Conservation (phyloP, 2,797 vertebrate genomes). For the Rhabdomys pumilio region DNA sequence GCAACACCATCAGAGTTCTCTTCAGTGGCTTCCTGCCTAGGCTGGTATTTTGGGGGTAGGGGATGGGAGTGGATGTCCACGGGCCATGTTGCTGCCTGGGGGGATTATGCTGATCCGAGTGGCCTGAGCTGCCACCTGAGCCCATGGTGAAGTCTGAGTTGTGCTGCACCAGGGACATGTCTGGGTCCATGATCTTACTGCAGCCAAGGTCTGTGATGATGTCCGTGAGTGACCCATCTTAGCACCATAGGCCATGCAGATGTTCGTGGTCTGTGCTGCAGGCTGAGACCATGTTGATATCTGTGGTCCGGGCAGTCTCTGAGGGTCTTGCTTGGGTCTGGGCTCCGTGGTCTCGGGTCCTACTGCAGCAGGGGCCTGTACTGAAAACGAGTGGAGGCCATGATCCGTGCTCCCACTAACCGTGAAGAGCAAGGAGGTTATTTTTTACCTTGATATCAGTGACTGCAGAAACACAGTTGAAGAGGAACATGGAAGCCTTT, state of each 20-base stretch:
- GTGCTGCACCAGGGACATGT: no score
- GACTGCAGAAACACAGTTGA: background rate
- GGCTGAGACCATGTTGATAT: background rate
- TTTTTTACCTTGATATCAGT: background rate
- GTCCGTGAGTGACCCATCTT: background rate
- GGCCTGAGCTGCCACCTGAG: background rate
- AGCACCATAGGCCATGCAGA: background rate
- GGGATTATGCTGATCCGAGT: background rate
- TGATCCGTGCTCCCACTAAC: background rate
- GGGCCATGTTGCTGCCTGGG: background rate
- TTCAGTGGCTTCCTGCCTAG: background rate
- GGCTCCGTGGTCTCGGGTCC: background rate
- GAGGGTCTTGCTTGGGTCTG: background rate
- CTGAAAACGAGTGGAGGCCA: background rate
- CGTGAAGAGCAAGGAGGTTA: background rate
- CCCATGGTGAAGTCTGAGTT: background rate
- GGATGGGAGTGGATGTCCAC: background rate
- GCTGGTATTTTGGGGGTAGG: background rate
- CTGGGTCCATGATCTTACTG: background rate
- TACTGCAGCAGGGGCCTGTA: background rate
- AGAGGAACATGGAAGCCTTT: background rate
- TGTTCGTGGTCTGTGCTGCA: background rate
- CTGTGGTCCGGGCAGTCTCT: background rate
- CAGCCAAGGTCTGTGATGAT: background rate
- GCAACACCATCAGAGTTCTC: background rate